Percentiles rank a stretch among this genome's conserved stretches.
Evolutionary conservation across 2,888 invertebrate species (phyloP).

Genomic region (Drosophila vallismaia): DNA sequence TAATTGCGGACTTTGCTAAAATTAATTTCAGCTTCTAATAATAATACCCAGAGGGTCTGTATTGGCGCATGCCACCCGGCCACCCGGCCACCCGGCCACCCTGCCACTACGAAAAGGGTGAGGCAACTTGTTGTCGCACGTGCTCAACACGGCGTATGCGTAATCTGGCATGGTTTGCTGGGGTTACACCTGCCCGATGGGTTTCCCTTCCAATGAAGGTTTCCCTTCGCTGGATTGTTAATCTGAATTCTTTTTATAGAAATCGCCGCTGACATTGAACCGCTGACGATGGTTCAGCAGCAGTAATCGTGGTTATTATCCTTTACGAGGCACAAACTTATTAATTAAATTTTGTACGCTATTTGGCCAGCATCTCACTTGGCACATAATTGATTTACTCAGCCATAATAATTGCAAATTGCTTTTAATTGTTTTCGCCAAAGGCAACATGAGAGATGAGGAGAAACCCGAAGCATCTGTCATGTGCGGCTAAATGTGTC

Average conservation of each 20-base stretch:
- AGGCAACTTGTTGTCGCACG: slow-evolving; percentile 50
- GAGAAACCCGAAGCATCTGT: neutral
- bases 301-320: slow-evolving; percentile 64
- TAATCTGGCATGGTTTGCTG: slow-evolving; percentile 32
- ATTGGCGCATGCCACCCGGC: neutral
- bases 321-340: slow-evolving; percentile 65
- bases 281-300: slow-evolving; percentile 48
- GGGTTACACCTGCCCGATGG: slow-evolving; percentile 7
- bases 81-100: too few species aligned
- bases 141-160: slow-evolving; percentile 58
- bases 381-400: slow-evolving; percentile 68
- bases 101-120: neutral
- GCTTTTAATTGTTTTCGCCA: slow-evolving; percentile 63
- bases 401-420: slow-evolving; percentile 66
- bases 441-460: slow-evolving; percentile 22
- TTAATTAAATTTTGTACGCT: slow-evolving; percentile 60
- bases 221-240: slow-evolving; percentile 4
- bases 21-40: slow-evolving; percentile 75
- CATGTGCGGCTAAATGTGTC: slow-evolving; percentile 8
- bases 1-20: slow-evolving; percentile 75
- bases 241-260: slow-evolving; percentile 45
- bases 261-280: slow-evolving; percentile 1
- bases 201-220: slow-evolving; percentile 15
- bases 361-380: slow-evolving; percentile 33
- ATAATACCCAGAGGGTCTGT: slow-evolving; percentile 58